Base-by-base conservation (phyloP, 1,140 invertebrate species). In the Achatina immaculata region DNA sequence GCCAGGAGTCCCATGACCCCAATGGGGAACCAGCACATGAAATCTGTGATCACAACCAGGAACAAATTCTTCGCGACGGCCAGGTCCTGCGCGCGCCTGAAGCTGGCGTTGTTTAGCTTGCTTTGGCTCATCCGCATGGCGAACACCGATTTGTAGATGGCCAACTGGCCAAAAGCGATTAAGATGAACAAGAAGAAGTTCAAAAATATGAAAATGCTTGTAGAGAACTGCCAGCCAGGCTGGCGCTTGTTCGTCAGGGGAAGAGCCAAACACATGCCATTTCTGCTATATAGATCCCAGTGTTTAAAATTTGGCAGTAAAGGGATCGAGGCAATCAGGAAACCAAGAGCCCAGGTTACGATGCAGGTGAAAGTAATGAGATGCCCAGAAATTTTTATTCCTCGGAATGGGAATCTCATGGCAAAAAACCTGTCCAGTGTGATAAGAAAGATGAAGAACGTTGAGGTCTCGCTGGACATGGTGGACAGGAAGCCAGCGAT, bases 401-500 rank as follows among this genome's bases (percentile, higher is more conserved):
- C 58, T 9, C 80, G 55, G 45, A 89, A 87, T 11, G 87, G 87
- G 78, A 82, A 88, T 16, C 84, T 80, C 14, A 89, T 80, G 0
- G 76, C 80, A 3, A 89, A 51, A 45, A 84, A 82, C 24, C 88
- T 68, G 51, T 89, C 88, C 6, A 87, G 24, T 9, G 88, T 86
- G 65, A 88, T 88, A 16, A 88, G 69, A 43, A 83, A 82, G 34
- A 89, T 80, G 73, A 87, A 87, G 38, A 85, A 80, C 16, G 85
- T 83, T 0, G 87, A 88, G 45, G 83, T 83, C 77, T 88, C 85
- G 34, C 78, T 84, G 42, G 87, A 88, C 24, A 87, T 51, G 1
- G 84, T 83, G 11, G 87, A 82, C 28, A 88, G 65, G 43, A 87
- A 80, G 24, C 88, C 88, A 21, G 88, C 86, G 31, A 83, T 19